A percentile compares a stretch with the other conserved stretches of the same genome.
Conservation (phyloP, 2,888 invertebrate genomes). For the Orthonevra nobilis region DNA sequence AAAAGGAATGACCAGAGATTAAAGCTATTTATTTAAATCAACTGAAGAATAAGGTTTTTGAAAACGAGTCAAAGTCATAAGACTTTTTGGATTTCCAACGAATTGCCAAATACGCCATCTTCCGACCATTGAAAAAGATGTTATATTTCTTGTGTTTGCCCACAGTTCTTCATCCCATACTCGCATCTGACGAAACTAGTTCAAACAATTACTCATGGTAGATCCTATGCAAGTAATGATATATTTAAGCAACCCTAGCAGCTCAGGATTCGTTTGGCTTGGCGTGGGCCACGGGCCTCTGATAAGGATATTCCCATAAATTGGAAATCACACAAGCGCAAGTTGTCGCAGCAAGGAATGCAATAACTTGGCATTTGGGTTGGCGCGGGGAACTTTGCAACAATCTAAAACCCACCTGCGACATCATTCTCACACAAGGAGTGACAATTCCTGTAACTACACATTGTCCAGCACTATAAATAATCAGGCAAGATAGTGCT, state of each 20-base stretch:
- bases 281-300: constrained; percentile 52
- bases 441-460: constrained; percentile 29
- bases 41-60: too few species aligned
- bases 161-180: background rate
- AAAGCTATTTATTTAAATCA: too few species aligned
- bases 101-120: too few species aligned
- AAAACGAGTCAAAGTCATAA: too few species aligned
- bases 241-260: constrained; percentile 10
- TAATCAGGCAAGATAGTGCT: constrained; percentile 46
- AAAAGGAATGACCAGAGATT: too few species aligned
- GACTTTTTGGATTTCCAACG: too few species aligned
- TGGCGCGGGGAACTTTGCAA: constrained; percentile 43
- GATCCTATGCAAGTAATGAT: constrained; percentile 35
- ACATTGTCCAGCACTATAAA: constrained; percentile 59
- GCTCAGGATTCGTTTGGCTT: constrained; percentile 60
- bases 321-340: constrained; percentile 67
- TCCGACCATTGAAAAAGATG: too few species aligned
- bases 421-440: too few species aligned
- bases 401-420: constrained; percentile 30
- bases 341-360: constrained; percentile 64
- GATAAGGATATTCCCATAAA: constrained; percentile 64
- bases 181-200: constrained; percentile 41
- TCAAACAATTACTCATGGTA: constrained; percentile 17
- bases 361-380: constrained; percentile 62
- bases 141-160: constrained; percentile 11